These are phyloP conservation scores for Stenolophus ochropezus DNA, from an alignment of 2,888 invertebrate genomes.

Conservation along the genomic window DNA sequence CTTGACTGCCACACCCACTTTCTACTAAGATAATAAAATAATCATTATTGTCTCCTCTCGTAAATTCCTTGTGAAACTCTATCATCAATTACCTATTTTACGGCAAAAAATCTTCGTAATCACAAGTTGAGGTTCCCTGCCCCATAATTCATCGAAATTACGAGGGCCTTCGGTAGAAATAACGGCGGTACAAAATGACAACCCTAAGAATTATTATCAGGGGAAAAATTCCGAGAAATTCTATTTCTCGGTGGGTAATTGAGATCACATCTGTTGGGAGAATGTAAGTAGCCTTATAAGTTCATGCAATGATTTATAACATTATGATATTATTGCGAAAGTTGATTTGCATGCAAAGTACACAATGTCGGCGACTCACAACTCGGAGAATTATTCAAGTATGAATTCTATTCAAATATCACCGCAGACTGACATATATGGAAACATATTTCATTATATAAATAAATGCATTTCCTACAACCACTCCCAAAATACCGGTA, in stretches of 20 bases:
- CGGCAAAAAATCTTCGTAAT: not conserved
- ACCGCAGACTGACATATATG: too few species aligned
- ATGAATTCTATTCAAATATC: too few species aligned
- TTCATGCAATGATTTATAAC: slow-evolving; percentile 39
- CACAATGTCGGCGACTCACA: not conserved
- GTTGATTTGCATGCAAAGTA: not conserved
- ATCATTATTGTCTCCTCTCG: not conserved
- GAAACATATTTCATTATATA: too few species aligned
- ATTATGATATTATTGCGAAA: not conserved
- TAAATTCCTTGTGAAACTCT: not conserved
- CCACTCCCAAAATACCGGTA: too few species aligned
- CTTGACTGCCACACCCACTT: not conserved
- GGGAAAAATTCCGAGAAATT: slow-evolving; percentile 34
- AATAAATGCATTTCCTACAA: too few species aligned
- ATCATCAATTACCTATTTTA: not conserved
- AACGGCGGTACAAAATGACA: slow-evolving; percentile 12
- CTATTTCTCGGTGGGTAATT: slow-evolving; percentile 20
- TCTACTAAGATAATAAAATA: not conserved
- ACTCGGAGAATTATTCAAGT: too few species aligned
- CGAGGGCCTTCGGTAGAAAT: not conserved
- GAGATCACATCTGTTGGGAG: slow-evolving; percentile 41
- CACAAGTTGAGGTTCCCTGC: not conserved
- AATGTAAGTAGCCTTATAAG: slow-evolving; percentile 30
- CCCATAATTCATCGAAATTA: slow-evolving; percentile 15
- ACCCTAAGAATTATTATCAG: slow-evolving; percentile 11